A percentile compares a stretch with the other conserved stretches of the same genome.
Evolutionary conservation across 2,797 vertebrate genomes (phyloP).

Genomic region (Myotis daubentonii): DNA sequence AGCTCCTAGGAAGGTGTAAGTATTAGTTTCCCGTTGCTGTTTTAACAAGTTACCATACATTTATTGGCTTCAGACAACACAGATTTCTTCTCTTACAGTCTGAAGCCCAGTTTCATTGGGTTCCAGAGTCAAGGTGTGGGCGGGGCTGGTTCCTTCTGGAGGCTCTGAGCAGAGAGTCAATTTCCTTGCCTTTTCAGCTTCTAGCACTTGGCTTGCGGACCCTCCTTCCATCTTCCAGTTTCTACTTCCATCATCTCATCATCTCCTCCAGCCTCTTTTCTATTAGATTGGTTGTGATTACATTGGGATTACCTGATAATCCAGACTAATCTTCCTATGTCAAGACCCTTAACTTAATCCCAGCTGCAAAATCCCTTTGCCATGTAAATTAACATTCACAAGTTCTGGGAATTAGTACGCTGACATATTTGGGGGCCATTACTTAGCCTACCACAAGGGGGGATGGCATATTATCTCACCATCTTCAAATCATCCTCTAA

Average conservation of each 20-base stretch:
- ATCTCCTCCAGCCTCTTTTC: neutral
- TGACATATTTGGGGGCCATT: neutral
- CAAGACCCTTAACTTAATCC: slow-evolving; percentile 44
- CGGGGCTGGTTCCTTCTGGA: neutral
- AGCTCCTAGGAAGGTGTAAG: neutral
- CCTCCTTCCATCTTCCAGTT: neutral
- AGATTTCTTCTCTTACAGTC: slow-evolving; percentile 13
- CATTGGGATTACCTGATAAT: neutral
- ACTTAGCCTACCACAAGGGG: neutral
- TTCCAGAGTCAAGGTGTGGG: neutral
- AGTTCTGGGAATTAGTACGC: neutral
- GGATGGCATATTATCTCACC: neutral
- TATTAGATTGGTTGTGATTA: neutral
- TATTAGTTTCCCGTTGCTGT: neutral
- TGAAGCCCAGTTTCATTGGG: neutral
- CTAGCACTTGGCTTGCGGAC: neutral
- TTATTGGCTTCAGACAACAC: neutral
- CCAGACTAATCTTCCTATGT: slow-evolving; percentile 22
- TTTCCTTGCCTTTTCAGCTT: neutral
- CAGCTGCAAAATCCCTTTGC: neutral
- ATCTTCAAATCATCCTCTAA: slow-evolving; percentile 15
- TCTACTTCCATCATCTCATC: neutral
- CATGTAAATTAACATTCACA: neutral
- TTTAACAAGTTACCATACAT: neutral
- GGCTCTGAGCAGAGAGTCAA: neutral